Conservation (phyloP, 2,113 vertebrate species). For the Urocynchramus pylzowi region DNA sequence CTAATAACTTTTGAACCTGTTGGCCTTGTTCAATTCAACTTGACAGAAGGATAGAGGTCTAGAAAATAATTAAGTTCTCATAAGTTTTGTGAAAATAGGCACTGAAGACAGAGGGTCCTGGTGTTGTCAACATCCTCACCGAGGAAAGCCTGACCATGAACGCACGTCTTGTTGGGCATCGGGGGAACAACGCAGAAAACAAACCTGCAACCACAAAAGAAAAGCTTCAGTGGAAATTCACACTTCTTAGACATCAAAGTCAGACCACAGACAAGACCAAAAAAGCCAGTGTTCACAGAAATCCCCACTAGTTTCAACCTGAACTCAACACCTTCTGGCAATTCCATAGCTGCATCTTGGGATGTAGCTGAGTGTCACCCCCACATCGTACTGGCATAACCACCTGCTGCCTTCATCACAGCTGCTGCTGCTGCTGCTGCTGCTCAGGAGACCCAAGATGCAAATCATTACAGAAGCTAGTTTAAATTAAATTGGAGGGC, state of each 20-base stretch:
- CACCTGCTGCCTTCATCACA: not conserved
- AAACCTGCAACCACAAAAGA: not conserved
- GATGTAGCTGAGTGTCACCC: not conserved
- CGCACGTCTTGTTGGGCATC: rapidly evolving
- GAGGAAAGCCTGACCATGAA: not conserved
- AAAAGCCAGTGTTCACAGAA: not conserved
- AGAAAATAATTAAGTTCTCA: not conserved
- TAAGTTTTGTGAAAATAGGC: not conserved
- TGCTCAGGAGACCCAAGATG: not conserved
- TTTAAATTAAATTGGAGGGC: not conserved
- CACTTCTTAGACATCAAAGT: not conserved
- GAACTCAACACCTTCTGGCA: not conserved
- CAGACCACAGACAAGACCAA: not conserved
- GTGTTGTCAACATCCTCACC: rapidly evolving
- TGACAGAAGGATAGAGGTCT: constrained; percentile 10
- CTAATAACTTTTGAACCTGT: not conserved
- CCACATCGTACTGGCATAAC: rapidly evolving
- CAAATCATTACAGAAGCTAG: not conserved
- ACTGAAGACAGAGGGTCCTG: not conserved
- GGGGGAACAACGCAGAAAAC: not conserved
- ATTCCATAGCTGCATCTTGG: not conserved
- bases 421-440: not conserved
- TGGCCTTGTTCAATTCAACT: not conserved
- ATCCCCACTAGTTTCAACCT: not conserved
- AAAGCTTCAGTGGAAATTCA: not conserved